Evolutionary conservation across 2,888 invertebrate species (phyloP), one percentile per base, ranked within the genome.

Genomic region (Nomada fabriciana): DNA sequence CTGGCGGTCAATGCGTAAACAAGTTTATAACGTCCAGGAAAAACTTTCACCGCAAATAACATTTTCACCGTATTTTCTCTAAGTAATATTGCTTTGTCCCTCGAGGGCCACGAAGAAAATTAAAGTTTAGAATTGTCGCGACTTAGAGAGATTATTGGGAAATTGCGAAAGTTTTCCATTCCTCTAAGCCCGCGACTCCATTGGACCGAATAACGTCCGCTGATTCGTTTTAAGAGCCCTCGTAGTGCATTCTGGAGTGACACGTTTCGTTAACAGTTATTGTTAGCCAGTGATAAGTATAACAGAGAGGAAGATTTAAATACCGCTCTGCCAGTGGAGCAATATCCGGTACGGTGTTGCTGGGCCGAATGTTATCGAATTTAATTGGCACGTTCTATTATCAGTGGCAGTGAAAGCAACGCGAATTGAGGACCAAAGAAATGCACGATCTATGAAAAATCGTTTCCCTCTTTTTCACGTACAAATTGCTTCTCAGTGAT

Each of bases 121-220:
- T 85, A 86, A 86, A 85, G 80, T 85, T 86, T 36, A 72, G 81
- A 85, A 86, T 85, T 78, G 83, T 86, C 83, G 79, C 70, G 80
- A 77, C 82, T 83, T 73, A 80, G 76, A 74, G 72, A 76, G 83
- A 85, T 86, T 85, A 86, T 86, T 76, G 83, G 85, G 71, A 85
- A 86, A 85, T 85, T 85, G 83, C 78, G 20, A 86, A 86, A 86
- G 80, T 86, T 86, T 74, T 63, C 84, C 77, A 80, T 80, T 83
- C 67, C 80, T 72, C 70, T 36, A 76, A 83, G 83, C 85, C 82
- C 73, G 72, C 75, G 82, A 79, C 79, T 80, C 74, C 82, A 70
- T 70, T 76, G 73, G 29, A 72, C 70, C 76, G 61, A 70, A 83
- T 73, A 67, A 75, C 75, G 72, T 64, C 67, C 69, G 63, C 73